Base-by-base conservation (phyloP, 2,888 invertebrate genomes). In the Aproaerema taeniolella region DNA sequence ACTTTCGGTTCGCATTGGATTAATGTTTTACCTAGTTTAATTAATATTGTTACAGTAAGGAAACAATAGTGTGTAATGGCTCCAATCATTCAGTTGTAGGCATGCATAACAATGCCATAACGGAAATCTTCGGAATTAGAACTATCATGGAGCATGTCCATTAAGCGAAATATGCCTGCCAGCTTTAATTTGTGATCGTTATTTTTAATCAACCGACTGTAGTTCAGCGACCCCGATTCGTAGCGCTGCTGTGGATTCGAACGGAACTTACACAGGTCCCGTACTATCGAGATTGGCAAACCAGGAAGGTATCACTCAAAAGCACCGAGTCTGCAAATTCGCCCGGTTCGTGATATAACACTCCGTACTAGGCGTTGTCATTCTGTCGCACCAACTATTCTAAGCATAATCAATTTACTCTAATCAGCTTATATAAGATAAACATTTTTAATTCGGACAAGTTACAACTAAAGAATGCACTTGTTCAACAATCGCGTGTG, bases 401-500 rank as follows among this genome's bases (percentile, higher is more conserved):
- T 47, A 46, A 51, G 46, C 46, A 49, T 57, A 57, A 64, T 58
- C 55, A 52, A 45, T 54, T 61, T 68, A 63, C 54, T 60, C 41
- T 65, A 66, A 58, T 55, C 46, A 54, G 56, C 47, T 72, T 74
- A 68, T 58, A 58, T 67, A 76, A 76, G 45, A 47, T 49, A 48
- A 50, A 49, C 50, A 57, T 52, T 57, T 59, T 58, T 56, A 61
- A 63, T 68, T 66, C 52, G 57, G 60, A 52, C 58, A 49, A 47
- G 62, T 61, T 58, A 54, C 50, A 57, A 47, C 43, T 47, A 45
- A 51, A 50, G 56, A 58, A 58, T 60, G 60, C 55, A 56, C 58
- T 61, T 55, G 56, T 54, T 58, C 58, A 64, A 67, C 68, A 70
- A 70, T 69, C 60, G 62, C 72, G 73, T 76, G 74, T 66, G 75